These are phyloP conservation scores for Oegoconia quadripuncta DNA, from an alignment of 2,888 invertebrate genomes.

Conservation along the genomic window DNA sequence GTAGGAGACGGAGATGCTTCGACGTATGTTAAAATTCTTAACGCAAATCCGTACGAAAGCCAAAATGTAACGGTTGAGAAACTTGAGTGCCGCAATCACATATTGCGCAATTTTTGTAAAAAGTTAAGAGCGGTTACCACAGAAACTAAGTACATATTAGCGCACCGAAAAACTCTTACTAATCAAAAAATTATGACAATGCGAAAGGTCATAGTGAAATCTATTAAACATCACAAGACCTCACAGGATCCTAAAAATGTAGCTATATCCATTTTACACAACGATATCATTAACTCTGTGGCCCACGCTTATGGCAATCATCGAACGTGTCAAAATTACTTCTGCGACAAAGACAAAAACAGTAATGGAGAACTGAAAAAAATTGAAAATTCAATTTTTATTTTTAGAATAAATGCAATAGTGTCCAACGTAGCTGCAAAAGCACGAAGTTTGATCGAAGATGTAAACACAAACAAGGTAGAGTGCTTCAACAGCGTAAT, in stretches of 20 bases:
- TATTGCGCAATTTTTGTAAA: slow-evolving; percentile 22
- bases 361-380: not conserved
- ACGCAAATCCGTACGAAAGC: slow-evolving; percentile 14
- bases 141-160: slow-evolving; percentile 20
- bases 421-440: slow-evolving; percentile 2
- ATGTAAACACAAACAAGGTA: slow-evolving; percentile 31
- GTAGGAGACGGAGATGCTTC: slow-evolving; percentile 17
- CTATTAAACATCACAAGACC: not conserved
- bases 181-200: slow-evolving; percentile 8
- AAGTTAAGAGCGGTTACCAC: slow-evolving; percentile 12
- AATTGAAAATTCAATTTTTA: slow-evolving; percentile 11
- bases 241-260: slow-evolving; percentile 1
- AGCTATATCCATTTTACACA: slow-evolving; percentile 5
- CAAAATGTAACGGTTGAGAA: slow-evolving; percentile 21
- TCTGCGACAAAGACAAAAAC: slow-evolving; percentile 13
- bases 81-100: slow-evolving; percentile 25
- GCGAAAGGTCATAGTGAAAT: slow-evolving; percentile 8
- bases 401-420: slow-evolving; percentile 13
- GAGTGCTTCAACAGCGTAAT: slow-evolving; percentile 33
- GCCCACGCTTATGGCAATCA: slow-evolving; percentile 27
- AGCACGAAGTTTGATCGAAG: slow-evolving; percentile 19
- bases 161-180: slow-evolving; percentile 10
- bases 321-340: slow-evolving; percentile 15
- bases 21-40: slow-evolving; percentile 15
- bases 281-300: slow-evolving; percentile 13